A percentile compares a stretch with the other conserved stretches of the same genome.
These are phyloP conservation scores for Myathropa florea DNA, from an alignment of 2,888 invertebrate genomes.

Conservation along the genomic window DNA sequence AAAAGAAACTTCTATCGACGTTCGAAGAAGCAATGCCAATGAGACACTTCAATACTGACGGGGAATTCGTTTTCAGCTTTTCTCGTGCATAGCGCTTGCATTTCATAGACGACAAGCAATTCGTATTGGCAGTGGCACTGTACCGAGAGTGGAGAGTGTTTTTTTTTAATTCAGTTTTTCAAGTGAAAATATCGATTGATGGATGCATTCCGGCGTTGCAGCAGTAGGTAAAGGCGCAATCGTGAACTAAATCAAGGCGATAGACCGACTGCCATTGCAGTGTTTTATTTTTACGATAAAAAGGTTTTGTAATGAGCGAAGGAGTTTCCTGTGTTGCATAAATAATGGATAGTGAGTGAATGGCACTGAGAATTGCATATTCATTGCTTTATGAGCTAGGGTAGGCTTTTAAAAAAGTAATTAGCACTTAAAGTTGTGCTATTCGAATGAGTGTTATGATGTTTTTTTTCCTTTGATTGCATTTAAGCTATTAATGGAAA, in stretches of 20 bases:
- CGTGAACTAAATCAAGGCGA: constrained; percentile 18
- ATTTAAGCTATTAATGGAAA: not conserved
- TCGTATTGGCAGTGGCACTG: constrained; percentile 39
- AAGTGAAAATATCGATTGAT: constrained; percentile 49
- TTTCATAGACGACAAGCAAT: constrained; percentile 46
- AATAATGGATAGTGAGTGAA: not conserved
- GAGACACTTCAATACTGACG: constrained; percentile 51
- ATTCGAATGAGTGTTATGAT: not conserved
- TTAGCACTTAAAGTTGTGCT: not conserved
- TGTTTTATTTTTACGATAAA: constrained; percentile 19
- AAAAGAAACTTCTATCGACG: constrained; percentile 32
- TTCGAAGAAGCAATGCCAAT: constrained; percentile 53
- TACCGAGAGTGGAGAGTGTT: constrained; percentile 16
- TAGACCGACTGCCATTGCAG: constrained; percentile 12
- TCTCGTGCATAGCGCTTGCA: constrained; percentile 8
- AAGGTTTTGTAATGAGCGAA: constrained; percentile 14
- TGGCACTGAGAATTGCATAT: not conserved
- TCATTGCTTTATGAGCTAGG: not conserved
- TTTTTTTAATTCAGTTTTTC: not conserved
- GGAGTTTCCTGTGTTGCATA: constrained; percentile 50
- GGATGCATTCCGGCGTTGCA: constrained; percentile 13
- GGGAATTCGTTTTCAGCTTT: constrained; percentile 31
- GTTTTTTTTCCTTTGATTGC: not conserved
- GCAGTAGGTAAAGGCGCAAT: not conserved
- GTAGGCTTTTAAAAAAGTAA: not conserved